A percentile compares a stretch with the other conserved stretches of the same genome.
These are phyloP conservation scores for Melipona quadrifasciata DNA, from an alignment of 1,140 invertebrate species.

Conservation along the genomic window DNA sequence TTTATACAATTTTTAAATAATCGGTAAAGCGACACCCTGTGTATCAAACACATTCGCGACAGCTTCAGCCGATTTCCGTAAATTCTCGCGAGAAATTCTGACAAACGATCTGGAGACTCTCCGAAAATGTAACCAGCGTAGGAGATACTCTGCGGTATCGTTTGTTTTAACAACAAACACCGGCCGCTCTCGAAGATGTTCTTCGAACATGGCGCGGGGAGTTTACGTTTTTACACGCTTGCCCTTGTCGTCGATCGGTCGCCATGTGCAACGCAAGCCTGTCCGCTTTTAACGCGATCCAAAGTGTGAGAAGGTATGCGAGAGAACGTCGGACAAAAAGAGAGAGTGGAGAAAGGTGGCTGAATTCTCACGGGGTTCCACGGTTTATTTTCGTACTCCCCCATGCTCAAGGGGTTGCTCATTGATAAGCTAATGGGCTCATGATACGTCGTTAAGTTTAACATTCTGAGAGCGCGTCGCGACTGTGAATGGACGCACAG, in stretches of 20 bases:
- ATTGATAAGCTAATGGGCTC: conserved; percentile 75
- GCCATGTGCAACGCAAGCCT: conserved; percentile 54
- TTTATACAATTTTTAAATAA: no score
- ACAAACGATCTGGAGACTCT: not conserved
- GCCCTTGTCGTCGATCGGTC: conserved; percentile 53
- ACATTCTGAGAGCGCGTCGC: conserved; percentile 62
- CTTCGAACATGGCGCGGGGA: conserved; percentile 32
- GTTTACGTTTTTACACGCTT: conserved; percentile 47
- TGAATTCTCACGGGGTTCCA: conserved; percentile 63
- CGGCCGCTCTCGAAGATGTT: not conserved
- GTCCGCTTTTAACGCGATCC: conserved; percentile 46
- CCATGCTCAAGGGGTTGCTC: conserved; percentile 68
- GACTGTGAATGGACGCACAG: conserved; percentile 45
- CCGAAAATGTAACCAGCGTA: not conserved
- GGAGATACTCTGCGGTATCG: not conserved
- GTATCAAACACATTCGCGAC: no score
- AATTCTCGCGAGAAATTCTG: no score
- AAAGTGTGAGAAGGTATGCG: conserved; percentile 56
- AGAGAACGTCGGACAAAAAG: conserved; percentile 26
- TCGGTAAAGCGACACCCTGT: no score
- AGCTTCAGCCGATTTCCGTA: no score
- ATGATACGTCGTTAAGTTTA: conserved; percentile 66
- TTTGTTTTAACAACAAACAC: conserved; percentile 53
- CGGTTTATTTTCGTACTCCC: conserved; percentile 73
- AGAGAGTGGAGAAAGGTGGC: conserved; percentile 63